A percentile compares a stretch with the other conserved stretches of the same genome.
phyloP scores from a whole-genome alignment of 2,888 invertebrate genomes.

The Drosophila niveifrons region DNA sequence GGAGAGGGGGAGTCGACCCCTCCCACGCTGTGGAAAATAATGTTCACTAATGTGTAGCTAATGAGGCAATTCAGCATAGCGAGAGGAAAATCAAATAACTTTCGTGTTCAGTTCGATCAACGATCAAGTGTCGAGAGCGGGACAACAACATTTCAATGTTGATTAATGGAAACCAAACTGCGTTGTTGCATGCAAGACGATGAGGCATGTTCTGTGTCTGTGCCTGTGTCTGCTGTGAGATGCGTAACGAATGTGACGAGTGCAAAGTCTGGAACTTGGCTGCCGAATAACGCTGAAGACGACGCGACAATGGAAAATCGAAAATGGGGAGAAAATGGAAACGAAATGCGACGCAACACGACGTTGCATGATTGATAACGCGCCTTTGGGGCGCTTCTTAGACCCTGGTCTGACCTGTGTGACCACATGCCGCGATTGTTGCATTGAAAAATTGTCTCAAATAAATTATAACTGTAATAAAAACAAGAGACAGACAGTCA shows the following conservation, averaged over 20 bases:
- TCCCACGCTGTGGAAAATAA: slow-evolving; percentile 37
- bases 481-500: slow-evolving; percentile 26
- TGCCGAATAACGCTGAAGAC: slow-evolving; percentile 36
- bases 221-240: slow-evolving; percentile 64
- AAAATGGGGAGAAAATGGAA: background rate
- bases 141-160: slow-evolving; percentile 75
- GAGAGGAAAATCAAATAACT: slow-evolving; percentile 36
- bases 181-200: slow-evolving; percentile 30
- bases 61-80: slow-evolving; percentile 57
- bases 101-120: slow-evolving; percentile 10
- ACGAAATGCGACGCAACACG: background rate
- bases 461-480: slow-evolving; percentile 81
- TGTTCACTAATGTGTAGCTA: slow-evolving; percentile 53
- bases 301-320: slow-evolving; percentile 16
- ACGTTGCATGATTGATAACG: slow-evolving; percentile 69
- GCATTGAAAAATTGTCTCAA: slow-evolving; percentile 77
- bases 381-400: slow-evolving; percentile 50
- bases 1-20: background rate
- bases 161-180: slow-evolving; percentile 67
- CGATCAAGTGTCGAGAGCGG: slow-evolving; percentile 48
- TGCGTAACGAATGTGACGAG: slow-evolving; percentile 73
- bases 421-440: slow-evolving; percentile 66
- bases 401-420: slow-evolving; percentile 8
- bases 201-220: slow-evolving; percentile 61
- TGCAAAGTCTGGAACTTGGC: slow-evolving; percentile 25